Conservation (phyloP, 2,888 invertebrate species). For the Ametastegia equiseti region DNA sequence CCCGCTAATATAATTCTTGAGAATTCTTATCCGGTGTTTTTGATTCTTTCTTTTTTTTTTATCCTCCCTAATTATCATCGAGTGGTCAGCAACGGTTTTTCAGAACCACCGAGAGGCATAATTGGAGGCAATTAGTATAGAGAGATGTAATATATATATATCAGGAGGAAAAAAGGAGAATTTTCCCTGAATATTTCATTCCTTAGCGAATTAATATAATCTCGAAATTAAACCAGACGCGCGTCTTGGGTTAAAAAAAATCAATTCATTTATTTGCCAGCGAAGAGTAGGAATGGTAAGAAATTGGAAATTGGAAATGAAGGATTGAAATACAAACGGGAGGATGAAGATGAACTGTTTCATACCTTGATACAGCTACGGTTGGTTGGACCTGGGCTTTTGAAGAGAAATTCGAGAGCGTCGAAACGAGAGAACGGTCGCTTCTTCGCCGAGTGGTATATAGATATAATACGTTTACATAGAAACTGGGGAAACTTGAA, state of each 20-base stretch:
- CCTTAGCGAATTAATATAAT: too few species aligned
- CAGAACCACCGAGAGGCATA: not conserved
- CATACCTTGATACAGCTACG: not conserved
- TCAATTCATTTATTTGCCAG: not conserved
- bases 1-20: too few species aligned
- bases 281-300: not conserved
- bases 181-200: not conserved
- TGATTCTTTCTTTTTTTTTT: not conserved
- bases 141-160: too few species aligned
- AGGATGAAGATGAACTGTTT: not conserved
- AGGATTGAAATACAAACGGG: not conserved
- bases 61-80: too few species aligned
- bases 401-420: not conserved
- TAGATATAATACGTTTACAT: too few species aligned
- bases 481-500: conserved; percentile 10
- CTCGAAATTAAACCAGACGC: too few species aligned
- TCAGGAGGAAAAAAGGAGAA: too few species aligned
- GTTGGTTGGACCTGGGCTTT: not conserved
- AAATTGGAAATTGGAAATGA: not conserved
- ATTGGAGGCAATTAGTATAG: conserved; percentile 23
- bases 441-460: not conserved
- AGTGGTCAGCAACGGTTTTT: too few species aligned
- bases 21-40: too few species aligned
- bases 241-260: too few species aligned
- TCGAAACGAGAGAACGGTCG: conserved; percentile 14